A percentile compares a stretch with the other conserved stretches of the same genome.
Conservation (phyloP, 1,140 invertebrate species). For the Meloidogyne exigua region DNA sequence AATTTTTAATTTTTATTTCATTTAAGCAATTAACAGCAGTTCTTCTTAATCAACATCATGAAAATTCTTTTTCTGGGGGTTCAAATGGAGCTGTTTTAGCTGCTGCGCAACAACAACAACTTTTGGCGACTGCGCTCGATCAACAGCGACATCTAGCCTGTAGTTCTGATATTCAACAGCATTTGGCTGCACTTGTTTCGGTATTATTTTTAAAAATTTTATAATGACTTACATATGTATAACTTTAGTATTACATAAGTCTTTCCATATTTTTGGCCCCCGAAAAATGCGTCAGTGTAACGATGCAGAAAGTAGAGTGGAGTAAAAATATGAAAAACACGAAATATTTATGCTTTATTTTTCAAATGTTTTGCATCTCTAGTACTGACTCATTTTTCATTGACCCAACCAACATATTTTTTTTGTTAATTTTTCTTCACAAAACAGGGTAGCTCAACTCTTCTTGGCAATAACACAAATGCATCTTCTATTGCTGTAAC, state of each 20-base stretch:
- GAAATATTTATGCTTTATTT: too few species aligned
- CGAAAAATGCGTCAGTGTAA: too few species aligned
- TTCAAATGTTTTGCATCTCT: too few species aligned
- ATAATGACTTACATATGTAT: too few species aligned
- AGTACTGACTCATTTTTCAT: too few species aligned
- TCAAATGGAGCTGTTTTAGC: slow-evolving; percentile 17
- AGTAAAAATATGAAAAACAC: too few species aligned
- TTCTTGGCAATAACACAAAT: not conserved
- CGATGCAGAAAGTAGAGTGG: too few species aligned
- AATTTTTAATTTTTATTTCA: not conserved
- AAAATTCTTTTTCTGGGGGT: not conserved
- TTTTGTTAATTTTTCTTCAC: not conserved
- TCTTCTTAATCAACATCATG: slow-evolving; percentile 21
- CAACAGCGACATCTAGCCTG: not conserved
- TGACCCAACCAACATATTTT: too few species aligned
- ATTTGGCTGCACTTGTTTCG: slow-evolving; percentile 27
- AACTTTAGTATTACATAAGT: too few species aligned
- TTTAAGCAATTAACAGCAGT: slow-evolving; percentile 22
- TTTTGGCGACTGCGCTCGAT: slow-evolving; percentile 22
- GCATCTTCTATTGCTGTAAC: slow-evolving; percentile 31
- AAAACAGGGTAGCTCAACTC: not conserved
- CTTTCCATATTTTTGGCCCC: too few species aligned
- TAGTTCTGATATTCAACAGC: slow-evolving; percentile 22
- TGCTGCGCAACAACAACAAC: slow-evolving; percentile 12
- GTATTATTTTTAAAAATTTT: not conserved